phyloP scores from a whole-genome alignment of 2,113 vertebrate species.

The Lonchura striata region DNA sequence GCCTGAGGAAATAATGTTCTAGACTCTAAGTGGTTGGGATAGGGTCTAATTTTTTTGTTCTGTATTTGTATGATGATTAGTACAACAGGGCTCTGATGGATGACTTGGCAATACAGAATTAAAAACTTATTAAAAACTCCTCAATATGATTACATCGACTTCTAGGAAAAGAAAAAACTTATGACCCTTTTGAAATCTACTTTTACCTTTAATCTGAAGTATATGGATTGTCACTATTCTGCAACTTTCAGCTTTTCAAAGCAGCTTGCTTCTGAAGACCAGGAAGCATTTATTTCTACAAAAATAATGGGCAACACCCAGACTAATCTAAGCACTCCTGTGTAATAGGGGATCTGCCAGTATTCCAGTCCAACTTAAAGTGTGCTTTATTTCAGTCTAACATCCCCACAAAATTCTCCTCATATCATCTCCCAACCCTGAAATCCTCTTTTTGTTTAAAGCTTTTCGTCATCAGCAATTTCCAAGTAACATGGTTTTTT shows the following conservation, averaged over 20 bases:
- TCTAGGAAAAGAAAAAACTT: not conserved
- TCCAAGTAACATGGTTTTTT: not conserved
- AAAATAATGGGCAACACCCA: not conserved
- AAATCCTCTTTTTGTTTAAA: not conserved
- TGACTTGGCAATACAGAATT: not conserved
- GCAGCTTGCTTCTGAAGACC: not conserved
- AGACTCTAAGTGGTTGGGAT: not conserved
- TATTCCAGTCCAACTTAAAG: not conserved
- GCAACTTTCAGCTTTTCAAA: not conserved
- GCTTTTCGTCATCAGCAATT: not conserved
- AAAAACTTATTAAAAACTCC: not conserved
- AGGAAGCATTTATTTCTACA: not conserved
- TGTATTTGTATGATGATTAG: not conserved
- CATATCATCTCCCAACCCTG: not conserved
- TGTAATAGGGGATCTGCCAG: not conserved
- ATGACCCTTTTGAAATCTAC: not conserved
- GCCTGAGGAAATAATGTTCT: conserved; percentile 75
- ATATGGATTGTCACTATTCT: not conserved
- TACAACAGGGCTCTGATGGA: not conserved
- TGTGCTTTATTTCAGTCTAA: not conserved
- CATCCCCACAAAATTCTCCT: not conserved
- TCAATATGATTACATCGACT: not conserved
- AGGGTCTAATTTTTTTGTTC: not conserved
- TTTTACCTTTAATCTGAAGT: not conserved
- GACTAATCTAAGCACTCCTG: not conserved